Conservation (phyloP, 2,888 invertebrate species). For the Cabera pusaria region DNA sequence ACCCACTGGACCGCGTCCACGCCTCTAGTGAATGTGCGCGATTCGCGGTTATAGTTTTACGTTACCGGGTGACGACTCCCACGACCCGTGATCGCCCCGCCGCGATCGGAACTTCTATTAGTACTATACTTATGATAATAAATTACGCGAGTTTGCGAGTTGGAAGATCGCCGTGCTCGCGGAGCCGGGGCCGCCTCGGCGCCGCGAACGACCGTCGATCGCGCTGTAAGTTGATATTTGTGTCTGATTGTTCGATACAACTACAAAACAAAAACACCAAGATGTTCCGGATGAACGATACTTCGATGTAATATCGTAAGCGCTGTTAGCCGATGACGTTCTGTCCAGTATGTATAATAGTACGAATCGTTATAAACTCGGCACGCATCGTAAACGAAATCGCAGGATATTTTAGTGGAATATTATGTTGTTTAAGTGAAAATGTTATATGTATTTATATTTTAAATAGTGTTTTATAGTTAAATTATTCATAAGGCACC, state of each 20-base stretch:
- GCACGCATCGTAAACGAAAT: slow-evolving; percentile 50
- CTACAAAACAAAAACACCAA: slow-evolving; percentile 76
- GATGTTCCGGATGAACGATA: slow-evolving; percentile 50
- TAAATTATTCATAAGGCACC: slow-evolving; percentile 57
- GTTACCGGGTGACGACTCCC: slow-evolving; percentile 74
- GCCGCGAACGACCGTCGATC: slow-evolving; percentile 42
- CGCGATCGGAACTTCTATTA: slow-evolving; percentile 76
- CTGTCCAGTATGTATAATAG: slow-evolving; percentile 62
- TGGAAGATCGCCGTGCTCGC: slow-evolving; percentile 60
- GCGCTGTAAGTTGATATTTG: slow-evolving; percentile 75
- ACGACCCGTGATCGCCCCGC: slow-evolving; percentile 65
- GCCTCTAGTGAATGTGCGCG: slow-evolving; percentile 79
- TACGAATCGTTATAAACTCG: slow-evolving; percentile 51
- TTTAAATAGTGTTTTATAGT: slow-evolving; percentile 67
- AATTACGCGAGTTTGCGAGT: slow-evolving; percentile 69
- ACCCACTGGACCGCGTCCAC: slow-evolving; percentile 72
- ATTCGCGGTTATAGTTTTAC: slow-evolving; percentile 82
- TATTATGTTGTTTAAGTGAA: slow-evolving; percentile 51
- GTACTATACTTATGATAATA: slow-evolving; percentile 82
- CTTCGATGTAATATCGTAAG: slow-evolving; percentile 59
- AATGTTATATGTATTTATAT: slow-evolving; percentile 54
- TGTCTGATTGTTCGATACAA: slow-evolving; percentile 71
- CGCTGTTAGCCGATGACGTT: slow-evolving; percentile 68
- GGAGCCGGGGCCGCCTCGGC: slow-evolving; percentile 45
- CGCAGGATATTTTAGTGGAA: slow-evolving; percentile 31